A percentile compares a stretch with the other conserved stretches of the same genome.
Conservation (phyloP, 2,888 invertebrate species). For the Steinernema carpocapsae region DNA sequence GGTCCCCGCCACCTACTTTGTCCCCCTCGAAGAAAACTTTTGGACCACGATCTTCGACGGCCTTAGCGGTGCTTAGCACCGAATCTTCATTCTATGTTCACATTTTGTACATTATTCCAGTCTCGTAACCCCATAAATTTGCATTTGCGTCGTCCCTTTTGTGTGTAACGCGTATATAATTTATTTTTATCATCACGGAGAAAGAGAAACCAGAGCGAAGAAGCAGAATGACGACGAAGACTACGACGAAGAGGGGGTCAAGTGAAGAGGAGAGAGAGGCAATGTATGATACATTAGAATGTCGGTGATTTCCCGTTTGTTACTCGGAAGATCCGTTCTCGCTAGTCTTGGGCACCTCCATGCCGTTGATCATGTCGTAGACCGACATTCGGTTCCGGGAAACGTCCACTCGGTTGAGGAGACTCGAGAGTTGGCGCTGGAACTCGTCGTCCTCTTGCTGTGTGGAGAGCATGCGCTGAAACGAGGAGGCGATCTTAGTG, state of each 20-base stretch:
- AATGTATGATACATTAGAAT: background rate
- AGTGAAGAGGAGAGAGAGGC: background rate
- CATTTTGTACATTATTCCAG: too few relatives aligned
- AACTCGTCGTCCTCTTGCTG: conserved; percentile 66
- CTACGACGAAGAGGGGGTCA: background rate
- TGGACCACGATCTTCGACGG: too few relatives aligned
- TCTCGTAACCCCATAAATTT: background rate
- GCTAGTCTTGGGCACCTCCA: conserved; percentile 38
- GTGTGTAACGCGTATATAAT: background rate
- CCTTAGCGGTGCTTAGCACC: too few relatives aligned
- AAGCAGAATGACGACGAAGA: background rate
- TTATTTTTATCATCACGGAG: conserved; percentile 23
- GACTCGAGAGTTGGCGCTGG: conserved; percentile 59
- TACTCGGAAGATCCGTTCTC: background rate
- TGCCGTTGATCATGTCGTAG: conserved; percentile 37
- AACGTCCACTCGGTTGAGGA: conserved; percentile 57
- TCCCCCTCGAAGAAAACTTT: too few relatives aligned
- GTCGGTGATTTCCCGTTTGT: background rate
- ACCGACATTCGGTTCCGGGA: conserved; percentile 45
- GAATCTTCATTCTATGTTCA: too few relatives aligned
- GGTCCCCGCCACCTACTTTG: too few relatives aligned
- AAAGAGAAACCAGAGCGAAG: background rate
- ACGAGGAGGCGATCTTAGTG: conserved; percentile 33
- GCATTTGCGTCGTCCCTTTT: background rate
- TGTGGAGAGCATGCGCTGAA: conserved; percentile 52